Base-by-base conservation (phyloP, 2,888 invertebrate genomes). In the Melinaea marsaeus region DNA sequence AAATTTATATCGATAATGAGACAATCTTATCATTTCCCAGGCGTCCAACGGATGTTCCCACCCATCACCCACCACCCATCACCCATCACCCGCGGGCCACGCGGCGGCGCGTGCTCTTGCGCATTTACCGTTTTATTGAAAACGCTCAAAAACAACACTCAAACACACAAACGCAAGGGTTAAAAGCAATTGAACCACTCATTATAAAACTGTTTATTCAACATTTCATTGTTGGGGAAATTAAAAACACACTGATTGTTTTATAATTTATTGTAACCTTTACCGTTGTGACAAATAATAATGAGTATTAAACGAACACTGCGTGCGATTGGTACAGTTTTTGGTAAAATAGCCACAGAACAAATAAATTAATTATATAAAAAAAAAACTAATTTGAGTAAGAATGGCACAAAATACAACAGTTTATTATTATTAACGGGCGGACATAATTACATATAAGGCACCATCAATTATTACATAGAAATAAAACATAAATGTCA, bases 141-240 rank as follows among this genome's bases (percentile, higher is more conserved):
- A 87, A 86, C 84, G 84, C 84, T 83, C 81, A 83, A 85, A 85
- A 83, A 90, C 85, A 89, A 85, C 80, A 66, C 66, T 81, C 74
- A 80, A 90, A 87, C 88, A 87, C 88, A 85, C 75, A 75, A 77
- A 22, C 22, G 22, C 22, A 22, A 86, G 90, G 90, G 87, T 88
- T 87, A 89, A 87, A 79, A 74, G 84, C 83, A 83, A 88, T 89
- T 90, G 88, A 89, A 88, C 88, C 79, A 77, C 74, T 85, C 84
- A 86, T 88, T 88, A 88, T 76, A 81, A 76, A 80, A 77, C 80
- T 60, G 60, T 60, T 63, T 58, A 37, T 35, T 37, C 46, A 35
- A 66, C 63, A 61, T 60, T 63, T 59, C 65, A 66, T 66, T 61
- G 56, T 58, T 56, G 7, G 60, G 55, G 58, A 54, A 72, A 69